These are phyloP conservation scores for Oligia fasciuncula DNA, from an alignment of 2,888 invertebrate genomes.

Conservation along the genomic window DNA sequence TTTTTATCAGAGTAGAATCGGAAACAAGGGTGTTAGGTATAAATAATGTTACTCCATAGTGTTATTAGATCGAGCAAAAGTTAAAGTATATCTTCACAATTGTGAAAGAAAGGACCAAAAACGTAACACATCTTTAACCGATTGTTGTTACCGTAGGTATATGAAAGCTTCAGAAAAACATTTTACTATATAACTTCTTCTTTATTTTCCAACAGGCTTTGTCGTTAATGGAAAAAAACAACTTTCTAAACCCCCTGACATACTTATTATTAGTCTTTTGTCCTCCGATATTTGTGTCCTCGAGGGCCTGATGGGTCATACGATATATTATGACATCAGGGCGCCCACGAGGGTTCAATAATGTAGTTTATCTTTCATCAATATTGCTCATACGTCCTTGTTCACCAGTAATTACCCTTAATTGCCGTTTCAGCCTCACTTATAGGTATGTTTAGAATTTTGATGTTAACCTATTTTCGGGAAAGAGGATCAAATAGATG, in stretches of 20 bases:
- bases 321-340: constrained; percentile 46
- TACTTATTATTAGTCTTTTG: constrained; percentile 30
- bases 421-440: background rate
- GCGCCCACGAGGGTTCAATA: constrained; percentile 42
- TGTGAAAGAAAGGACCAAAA: constrained; percentile 4
- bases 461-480: constrained; percentile 23
- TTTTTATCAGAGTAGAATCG: constrained; percentile 51
- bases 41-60: background rate
- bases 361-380: constrained; percentile 51
- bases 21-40: background rate
- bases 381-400: constrained; percentile 43
- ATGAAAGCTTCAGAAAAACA: background rate
- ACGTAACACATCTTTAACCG: background rate
- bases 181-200: background rate
- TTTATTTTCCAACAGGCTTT: constrained; percentile 13
- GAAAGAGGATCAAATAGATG: background rate
- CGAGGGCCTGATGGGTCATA: constrained; percentile 29
- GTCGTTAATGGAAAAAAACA: constrained; percentile 6
- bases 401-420: constrained; percentile 5
- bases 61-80: background rate
- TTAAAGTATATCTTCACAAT: background rate
- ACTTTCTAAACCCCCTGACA: constrained; percentile 49
- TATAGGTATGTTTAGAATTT: background rate
- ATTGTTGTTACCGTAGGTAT: background rate
- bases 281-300: constrained; percentile 40